Evolutionary conservation across 2,797 vertebrate genomes (phyloP), one percentile per base, ranked within the genome.

Genomic region (Intellagama lesueurii): DNA sequence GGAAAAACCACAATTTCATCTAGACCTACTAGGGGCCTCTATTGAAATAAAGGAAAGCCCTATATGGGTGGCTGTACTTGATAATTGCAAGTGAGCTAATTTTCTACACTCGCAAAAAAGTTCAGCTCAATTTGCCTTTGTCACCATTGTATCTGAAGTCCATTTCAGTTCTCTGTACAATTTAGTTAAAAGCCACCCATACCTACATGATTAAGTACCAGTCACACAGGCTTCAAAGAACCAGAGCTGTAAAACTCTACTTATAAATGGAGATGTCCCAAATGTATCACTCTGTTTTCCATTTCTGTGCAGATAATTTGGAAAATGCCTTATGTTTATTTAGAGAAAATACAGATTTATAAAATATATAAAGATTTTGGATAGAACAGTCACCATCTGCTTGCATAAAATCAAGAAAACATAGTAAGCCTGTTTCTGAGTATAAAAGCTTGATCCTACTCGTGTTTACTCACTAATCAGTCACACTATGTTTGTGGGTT

Each of bases 271-370:
- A 73, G 16, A 49, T 83, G 73, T 40, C 73, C 78, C 83, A 82
- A 40, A 78, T 83, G 77, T 78, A 78, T 78, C 64, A 85, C 72
- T 5, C 24, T 44, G 64, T 26, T 89, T 89, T 85, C 70, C 17
- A 85, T 64, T 85, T 89, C 56, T 89, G 78, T 72, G 82, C 66
- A 89, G 44, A 85, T 85, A 79, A 52, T 84, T 78, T 78, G 47
- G 87, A 88, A 83, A 83, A 70, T 78, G 24, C 52, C 75, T 88
- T 52, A 26, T 8, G 40, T 69, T 79, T 89, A 79, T 66, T 26
- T 70, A 84, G 49, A 89, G 56, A 84, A 88, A 84, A 30, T 84
- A 60, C 73, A 78, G 17, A 69, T 79, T 12, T 77, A 49, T n/a
- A n/a, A 66, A 83, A 76, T 35, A 83, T 77, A 47, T 35, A 79